Conservation (phyloP, 2,113 vertebrate species). For the Emberiza fucata region DNA sequence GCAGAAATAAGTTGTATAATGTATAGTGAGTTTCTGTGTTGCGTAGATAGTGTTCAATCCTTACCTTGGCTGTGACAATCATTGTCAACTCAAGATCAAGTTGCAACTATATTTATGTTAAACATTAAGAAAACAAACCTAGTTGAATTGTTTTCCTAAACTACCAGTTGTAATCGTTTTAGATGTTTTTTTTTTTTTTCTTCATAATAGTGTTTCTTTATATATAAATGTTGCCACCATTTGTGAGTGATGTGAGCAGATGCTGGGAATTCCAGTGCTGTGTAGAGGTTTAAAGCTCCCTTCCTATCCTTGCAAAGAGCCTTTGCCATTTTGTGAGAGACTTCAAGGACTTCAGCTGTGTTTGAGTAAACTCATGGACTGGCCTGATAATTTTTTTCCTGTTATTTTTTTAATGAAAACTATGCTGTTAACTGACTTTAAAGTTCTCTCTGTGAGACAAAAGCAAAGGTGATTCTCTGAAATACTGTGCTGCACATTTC, state of each 20-base stretch:
- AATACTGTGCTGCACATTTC: slow-evolving; percentile 21
- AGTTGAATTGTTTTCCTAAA: slow-evolving; percentile 62
- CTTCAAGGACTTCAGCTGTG: slow-evolving; percentile 15
- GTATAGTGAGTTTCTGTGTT: slow-evolving; percentile 63
- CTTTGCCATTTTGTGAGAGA: slow-evolving; percentile 28
- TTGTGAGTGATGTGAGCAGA: slow-evolving; percentile 41
- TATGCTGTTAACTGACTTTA: neutral
- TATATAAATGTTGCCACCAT: slow-evolving; percentile 43
- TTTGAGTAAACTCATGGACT: slow-evolving; percentile 34
- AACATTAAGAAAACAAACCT: slow-evolving; percentile 68
- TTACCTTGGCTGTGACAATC: slow-evolving; percentile 79
- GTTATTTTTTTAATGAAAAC: neutral
- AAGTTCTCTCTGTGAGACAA: slow-evolving; percentile 17
- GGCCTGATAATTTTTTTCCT: slow-evolving; percentile 1
- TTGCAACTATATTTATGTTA: slow-evolving; percentile 78
- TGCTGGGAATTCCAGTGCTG: slow-evolving; percentile 41
- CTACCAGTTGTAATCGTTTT: slow-evolving; percentile 58
- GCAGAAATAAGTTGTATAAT: slow-evolving; percentile 63
- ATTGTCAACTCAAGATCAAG: slow-evolving; percentile 75
- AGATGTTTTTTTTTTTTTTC: slow-evolving; percentile 57
- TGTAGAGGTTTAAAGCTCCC: slow-evolving; percentile 40
- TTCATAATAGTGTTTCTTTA: slow-evolving; percentile 43
- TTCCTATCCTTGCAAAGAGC: slow-evolving; percentile 34
- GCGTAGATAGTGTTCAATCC: slow-evolving; percentile 65
- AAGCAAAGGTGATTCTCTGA: slow-evolving; percentile 20